Base-by-base conservation (phyloP, 2,888 invertebrate species). In the Heterodera filipjevi region DNA sequence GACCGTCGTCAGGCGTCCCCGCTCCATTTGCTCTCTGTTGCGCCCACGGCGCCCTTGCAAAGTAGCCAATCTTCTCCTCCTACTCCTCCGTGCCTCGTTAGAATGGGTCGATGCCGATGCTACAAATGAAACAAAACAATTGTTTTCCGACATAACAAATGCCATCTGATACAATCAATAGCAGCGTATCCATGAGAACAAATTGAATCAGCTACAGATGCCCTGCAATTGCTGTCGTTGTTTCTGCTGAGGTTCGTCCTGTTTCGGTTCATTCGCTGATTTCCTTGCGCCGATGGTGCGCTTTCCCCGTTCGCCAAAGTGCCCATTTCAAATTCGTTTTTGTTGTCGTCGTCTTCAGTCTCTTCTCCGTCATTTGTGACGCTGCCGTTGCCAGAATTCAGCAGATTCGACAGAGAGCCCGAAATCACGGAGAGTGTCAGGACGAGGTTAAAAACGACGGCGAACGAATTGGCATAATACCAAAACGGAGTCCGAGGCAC, bases 381-480 rank as follows among this genome's bases (percentile, higher is more conserved):
- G n/a, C 27, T 12, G 8, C 27, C 27, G 10, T 59, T 59, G 6
- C 27, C 6, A n/a, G 59, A 59, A n/a, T 59, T 30, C 1, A 5
- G 59, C 10, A n/a, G 6, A 27, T 27, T 59, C 6, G 22, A 10
- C n/a, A 39, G 12, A 39, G n/a, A 59, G 27, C 6, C n/a, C 59
- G 27, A 59, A 59, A 59, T n/a, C 27, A 59, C 59, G 27, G 27
- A 19, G 12, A 59, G 59, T 22, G 22, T 59, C n/a, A 59, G 22
- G 22, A n/a, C 6, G 22, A 59, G 59, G 27, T 59, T 0, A 1
- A 59, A 27, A 10, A 22, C n/a, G 27, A 59, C 27, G 27, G 27
- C 59, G 59, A 59, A 8, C 59, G 59, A n/a, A 27, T 59, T 59
- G n/a, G 59, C 59, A n/a, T 59, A 59, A 59, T 59, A n/a, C 59